Evolutionary conservation across 2,888 invertebrate genomes (phyloP), one percentile per base, ranked within the genome.

Genomic region (Thereva unica): DNA sequence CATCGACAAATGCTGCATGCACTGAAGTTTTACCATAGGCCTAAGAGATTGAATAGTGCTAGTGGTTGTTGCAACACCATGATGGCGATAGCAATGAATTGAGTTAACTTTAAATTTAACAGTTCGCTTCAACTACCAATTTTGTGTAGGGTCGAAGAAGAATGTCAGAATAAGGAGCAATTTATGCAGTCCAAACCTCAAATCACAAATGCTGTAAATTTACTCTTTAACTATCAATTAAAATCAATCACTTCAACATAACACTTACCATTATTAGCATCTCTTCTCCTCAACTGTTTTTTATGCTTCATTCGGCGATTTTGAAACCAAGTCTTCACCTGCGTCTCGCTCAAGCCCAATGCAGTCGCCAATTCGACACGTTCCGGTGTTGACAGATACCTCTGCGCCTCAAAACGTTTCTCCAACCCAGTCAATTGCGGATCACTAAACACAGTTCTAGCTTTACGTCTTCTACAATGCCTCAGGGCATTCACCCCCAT

Each of bases 271-370:
- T 78, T 79, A 70, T 77, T 75, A 59, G 77, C 75, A 68, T 81
- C 80, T 56, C 80, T 73, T 64, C 80, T 73, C 47, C 80, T 71
- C 80, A 94, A 82, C 76, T 94, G 93, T 76, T 95, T 95, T 85
- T 95, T 95, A 80, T 95, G 94, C 78, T 95, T 95, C 97, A 97
- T 97, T 73, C 97, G 84, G 37, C 97, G 84, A 82, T 97, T 97
- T 83, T 97, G 97, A 82, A 97, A 97, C 97, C 97, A 97, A 69
- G 97, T 97, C 84, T 97, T 97, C 71, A 97, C 94, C 85, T 97
- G 89, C 0, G 97, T 97, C 83, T 97, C 97, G 9, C 96, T 96
- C 12, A 97, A 85, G 78, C 91, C 95, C 56, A 97, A 85, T 0
- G 95, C 94, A 0, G 92, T 90, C 0, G 97, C 97, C 67, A 97